phyloP scores from a whole-genome alignment of 2,888 invertebrate species.

The Sepiola atlantica region DNA sequence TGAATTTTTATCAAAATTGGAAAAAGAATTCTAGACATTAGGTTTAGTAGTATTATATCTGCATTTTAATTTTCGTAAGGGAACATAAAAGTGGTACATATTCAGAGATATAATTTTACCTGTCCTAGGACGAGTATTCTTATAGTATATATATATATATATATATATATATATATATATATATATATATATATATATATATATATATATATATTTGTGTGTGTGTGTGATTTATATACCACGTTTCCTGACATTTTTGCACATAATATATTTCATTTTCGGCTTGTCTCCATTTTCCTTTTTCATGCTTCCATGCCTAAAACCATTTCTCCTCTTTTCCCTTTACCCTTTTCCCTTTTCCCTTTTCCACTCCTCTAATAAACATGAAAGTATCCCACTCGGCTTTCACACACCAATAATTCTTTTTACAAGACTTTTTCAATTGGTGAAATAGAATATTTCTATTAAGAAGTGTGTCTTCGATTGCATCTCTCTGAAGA shows the following conservation, averaged over 20 bases:
- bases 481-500: not conserved
- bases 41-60: no score
- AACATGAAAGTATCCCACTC: not conserved
- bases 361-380: not conserved
- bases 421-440: not conserved
- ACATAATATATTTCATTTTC: not conserved
- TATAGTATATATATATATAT: no score
- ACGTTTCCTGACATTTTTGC: not conserved
- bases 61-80: no score
- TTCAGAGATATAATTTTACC: no score
- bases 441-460: not conserved
- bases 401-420: not conserved
- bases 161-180: no score
- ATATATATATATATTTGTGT: no score
- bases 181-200: no score
- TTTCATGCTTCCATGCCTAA: not conserved
- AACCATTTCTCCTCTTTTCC: not conserved
- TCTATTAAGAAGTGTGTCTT: not conserved
- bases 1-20: no score
- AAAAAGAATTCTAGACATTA: no score
- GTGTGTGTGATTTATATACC: not conserved
- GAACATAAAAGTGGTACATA: no score
- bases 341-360: no score
- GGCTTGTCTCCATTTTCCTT: not conserved
- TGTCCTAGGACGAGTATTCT: no score